These are phyloP conservation scores for Calyptommatus sinebrachiatus DNA, from an alignment of 2,113 vertebrate species.

Conservation along the genomic window DNA sequence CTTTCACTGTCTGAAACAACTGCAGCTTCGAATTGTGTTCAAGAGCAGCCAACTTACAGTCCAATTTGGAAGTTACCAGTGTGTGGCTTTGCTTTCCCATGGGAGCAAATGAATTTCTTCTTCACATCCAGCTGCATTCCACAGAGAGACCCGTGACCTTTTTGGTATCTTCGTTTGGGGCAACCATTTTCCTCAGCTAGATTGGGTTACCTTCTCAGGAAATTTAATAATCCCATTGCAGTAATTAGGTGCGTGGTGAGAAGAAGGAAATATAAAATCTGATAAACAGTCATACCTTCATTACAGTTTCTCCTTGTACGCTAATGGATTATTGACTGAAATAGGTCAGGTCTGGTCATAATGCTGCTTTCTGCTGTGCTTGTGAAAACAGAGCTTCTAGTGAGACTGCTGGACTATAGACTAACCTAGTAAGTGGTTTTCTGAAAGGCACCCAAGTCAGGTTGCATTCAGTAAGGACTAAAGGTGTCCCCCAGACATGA, in stretches of 20 bases:
- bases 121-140: neutral
- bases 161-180: neutral
- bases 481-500: slow-evolving; percentile 36
- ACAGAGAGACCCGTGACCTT: neutral
- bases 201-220: slow-evolving; percentile 4
- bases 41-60: no score
- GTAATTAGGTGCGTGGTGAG: neutral
- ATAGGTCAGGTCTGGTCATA: slow-evolving; percentile 23
- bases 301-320: slow-evolving; percentile 10
- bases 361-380: slow-evolving; percentile 51
- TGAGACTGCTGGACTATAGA: slow-evolving; percentile 47
- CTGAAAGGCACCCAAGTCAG: slow-evolving; percentile 50
- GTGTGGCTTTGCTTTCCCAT: no score
- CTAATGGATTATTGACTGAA: slow-evolving; percentile 53
- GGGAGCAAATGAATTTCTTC: neutral
- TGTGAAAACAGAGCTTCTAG: slow-evolving; percentile 22
- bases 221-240: slow-evolving; percentile 12
- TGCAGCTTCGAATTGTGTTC: no score
- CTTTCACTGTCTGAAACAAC: no score
- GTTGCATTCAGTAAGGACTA: slow-evolving; percentile 42
- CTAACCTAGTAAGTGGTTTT: slow-evolving; percentile 49
- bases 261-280: slow-evolving; percentile 1
- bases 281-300: slow-evolving; percentile 36
- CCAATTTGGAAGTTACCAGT: no score
- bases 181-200: neutral